Evolutionary conservation across 2,113 vertebrate species (phyloP), one percentile per base, ranked within the genome.

Genomic region (Cettia cetti): DNA sequence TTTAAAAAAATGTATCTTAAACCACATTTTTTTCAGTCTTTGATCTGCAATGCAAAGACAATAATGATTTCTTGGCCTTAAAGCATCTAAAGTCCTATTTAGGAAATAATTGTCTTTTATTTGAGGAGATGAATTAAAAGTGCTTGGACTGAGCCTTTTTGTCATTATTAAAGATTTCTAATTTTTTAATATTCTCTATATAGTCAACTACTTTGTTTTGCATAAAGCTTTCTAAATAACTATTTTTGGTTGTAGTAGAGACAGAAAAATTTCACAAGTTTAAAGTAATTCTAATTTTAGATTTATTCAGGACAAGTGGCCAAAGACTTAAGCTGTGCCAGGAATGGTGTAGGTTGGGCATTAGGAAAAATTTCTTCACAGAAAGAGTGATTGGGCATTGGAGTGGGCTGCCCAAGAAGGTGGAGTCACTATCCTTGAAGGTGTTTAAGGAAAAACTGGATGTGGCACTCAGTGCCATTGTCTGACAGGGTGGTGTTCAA

Each of bases 81-180:
- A 96, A 95, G 89, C 44, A 75, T 84, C 50, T 56, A 82, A 57
- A 80, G 39, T n/a, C 47, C 35, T 75, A 26, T 90, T 75, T 95
- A 94, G 96, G 45, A 90, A 94, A 93, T 74, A 74, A 72, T 95
- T 96, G 92, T 89, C 2, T 81, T 59, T 69, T 28, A n/a, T 94
- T 95, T 47, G 11, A 93, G 71, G 63, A 23, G 94, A 96, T 90
- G 91, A 95, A 93, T 97, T 94, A 79, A 65, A 70, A 91, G 59
- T 71, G 68, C 92, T 96, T 90, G 78, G 82, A 90, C 33, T 39
- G 54, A 49, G 10, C 15, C 8, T 23, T 56, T 72, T 37, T 50
- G 26, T 33, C 18, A 31, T 33, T 60, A 31, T 64, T 60, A 59
- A 31, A n/a, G 4, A 57, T 49, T 82, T 69, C 3, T 24, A 7